These are phyloP conservation scores for Amblyornis subalaris DNA, from an alignment of 2,113 vertebrate species.

Conservation along the genomic window DNA sequence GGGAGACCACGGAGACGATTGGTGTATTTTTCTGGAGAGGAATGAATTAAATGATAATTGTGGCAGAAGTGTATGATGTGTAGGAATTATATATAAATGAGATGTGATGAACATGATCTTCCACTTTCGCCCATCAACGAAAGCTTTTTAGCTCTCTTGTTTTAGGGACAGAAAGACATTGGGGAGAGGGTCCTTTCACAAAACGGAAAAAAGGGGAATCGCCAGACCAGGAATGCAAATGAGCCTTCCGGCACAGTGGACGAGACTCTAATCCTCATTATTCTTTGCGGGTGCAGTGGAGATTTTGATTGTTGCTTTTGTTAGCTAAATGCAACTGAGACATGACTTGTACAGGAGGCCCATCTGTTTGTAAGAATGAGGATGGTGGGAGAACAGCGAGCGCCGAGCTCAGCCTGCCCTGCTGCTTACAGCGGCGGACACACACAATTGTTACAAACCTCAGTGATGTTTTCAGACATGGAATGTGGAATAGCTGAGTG, in stretches of 20 bases:
- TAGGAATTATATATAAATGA: background rate
- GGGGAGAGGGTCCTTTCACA: background rate
- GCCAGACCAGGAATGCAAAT: slow-evolving; percentile 20
- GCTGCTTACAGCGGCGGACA: background rate
- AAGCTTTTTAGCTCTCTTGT: background rate
- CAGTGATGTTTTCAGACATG: fast-evolving
- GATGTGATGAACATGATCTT: background rate
- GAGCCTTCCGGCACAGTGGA: background rate
- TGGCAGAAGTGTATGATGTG: background rate
- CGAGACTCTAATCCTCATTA: background rate
- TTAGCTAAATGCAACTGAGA: background rate
- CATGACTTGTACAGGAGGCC: background rate
- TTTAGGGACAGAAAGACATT: background rate
- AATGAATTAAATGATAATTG: slow-evolving; percentile 15
- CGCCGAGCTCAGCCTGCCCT: background rate
- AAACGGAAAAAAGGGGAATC: background rate
- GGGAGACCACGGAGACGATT: background rate
- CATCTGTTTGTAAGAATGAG: background rate
- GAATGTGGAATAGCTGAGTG: background rate
- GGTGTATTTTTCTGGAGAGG: background rate
- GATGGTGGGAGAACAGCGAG: background rate
- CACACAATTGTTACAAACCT: background rate
- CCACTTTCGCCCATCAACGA: background rate
- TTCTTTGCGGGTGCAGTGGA: background rate
- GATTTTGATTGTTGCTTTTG: slow-evolving; percentile 20